Percentiles rank a stretch among this genome's conserved stretches.
Evolutionary conservation across 2,797 vertebrate genomes (phyloP).

Genomic region (Sorex maritimensis): DNA sequence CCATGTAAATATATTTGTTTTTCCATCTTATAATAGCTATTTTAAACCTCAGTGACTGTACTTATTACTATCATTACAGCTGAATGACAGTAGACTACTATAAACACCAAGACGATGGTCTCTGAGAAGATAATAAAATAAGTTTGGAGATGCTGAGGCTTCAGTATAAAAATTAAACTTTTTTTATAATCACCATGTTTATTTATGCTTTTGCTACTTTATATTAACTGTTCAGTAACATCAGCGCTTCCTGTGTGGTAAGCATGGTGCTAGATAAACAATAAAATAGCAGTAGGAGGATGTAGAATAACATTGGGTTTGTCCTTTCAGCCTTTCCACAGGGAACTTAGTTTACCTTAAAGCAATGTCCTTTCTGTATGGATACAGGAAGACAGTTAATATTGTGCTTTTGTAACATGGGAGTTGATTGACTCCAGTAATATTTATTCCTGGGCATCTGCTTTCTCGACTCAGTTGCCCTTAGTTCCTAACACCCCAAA

Average conservation of each 20-base stretch:
- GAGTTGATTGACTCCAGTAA: no score
- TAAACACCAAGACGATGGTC: neutral
- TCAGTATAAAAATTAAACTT: neutral
- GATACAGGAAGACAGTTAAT: no score
- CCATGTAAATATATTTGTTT: neutral
- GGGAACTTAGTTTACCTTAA: no score
- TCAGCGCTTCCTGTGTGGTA: neutral
- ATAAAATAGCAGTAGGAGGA: neutral
- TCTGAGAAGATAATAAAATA: constrained; percentile 11
- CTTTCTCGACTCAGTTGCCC: no score
- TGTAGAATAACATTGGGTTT: no score
- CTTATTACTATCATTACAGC: neutral
- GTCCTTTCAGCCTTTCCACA: no score
- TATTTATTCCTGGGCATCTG: no score
- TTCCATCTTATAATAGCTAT: neutral
- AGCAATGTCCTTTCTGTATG: no score
- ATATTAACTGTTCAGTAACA: neutral
- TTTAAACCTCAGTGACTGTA: constrained; percentile 20
- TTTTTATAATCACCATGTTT: neutral
- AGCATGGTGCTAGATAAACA: neutral
- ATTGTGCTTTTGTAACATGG: no score
- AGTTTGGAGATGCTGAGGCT: neutral
- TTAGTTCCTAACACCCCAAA: no score
- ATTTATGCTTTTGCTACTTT: neutral
- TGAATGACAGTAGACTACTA: neutral